These are phyloP conservation scores for Chelon labrosus DNA, from an alignment of 2,797 vertebrate genomes.

Conservation along the genomic window DNA sequence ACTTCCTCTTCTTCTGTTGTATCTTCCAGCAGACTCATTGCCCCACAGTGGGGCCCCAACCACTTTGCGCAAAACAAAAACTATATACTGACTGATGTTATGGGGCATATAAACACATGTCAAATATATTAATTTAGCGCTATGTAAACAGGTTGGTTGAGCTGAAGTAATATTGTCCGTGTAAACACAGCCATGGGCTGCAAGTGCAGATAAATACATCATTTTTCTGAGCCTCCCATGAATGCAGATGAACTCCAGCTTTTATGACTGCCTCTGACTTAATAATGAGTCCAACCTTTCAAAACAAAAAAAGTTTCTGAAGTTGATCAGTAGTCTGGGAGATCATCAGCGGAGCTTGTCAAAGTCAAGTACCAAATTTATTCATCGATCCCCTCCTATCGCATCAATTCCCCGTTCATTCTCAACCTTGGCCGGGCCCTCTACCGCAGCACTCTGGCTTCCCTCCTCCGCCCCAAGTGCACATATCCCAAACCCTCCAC, in stretches of 20 bases:
- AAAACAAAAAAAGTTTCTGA: conserved; percentile 16
- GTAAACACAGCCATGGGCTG: too few species aligned
- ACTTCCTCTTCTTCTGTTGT: too few species aligned
- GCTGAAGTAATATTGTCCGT: too few species aligned
- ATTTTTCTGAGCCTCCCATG: not conserved
- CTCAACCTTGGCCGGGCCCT: conserved; percentile 64
- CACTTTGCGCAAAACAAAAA: too few species aligned
- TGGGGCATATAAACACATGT: too few species aligned
- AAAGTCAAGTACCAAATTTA: conserved; percentile 61
- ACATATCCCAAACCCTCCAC: conserved; percentile 57
- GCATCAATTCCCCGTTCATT: conserved; percentile 34
- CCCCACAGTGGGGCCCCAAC: too few species aligned
- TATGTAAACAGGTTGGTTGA: too few species aligned
- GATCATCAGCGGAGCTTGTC: conserved; percentile 37
- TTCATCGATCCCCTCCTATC: conserved; percentile 54
- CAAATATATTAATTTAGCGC: too few species aligned
- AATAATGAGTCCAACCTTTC: conserved; percentile 10
- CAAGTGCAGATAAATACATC: not conserved
- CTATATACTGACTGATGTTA: too few species aligned
- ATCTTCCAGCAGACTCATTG: too few species aligned
- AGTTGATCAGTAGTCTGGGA: conserved; percentile 3
- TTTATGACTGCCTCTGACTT: conserved; percentile 4
- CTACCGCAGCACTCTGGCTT: conserved; percentile 26
- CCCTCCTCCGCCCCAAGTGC: conserved; percentile 29
- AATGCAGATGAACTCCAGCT: not conserved